Conservation (phyloP, 2,888 invertebrate species). For the Podotricha telesiphe region DNA sequence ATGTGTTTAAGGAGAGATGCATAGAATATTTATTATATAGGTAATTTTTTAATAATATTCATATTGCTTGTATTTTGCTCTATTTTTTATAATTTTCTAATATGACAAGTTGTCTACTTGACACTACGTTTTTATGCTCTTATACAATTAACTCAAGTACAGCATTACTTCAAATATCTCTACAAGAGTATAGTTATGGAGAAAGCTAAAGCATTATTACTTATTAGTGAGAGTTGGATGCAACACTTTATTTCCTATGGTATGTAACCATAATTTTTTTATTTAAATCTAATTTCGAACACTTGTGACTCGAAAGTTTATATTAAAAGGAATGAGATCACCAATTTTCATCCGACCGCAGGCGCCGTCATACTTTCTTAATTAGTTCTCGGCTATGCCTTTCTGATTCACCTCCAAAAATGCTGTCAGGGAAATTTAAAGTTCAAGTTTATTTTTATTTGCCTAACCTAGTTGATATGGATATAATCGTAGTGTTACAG, state of each 20-base stretch:
- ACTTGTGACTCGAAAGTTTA: slow-evolving; percentile 13
- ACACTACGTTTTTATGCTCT: no score
- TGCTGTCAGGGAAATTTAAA: background rate
- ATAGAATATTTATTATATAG: no score
- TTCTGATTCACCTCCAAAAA: slow-evolving; percentile 16
- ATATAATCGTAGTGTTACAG: slow-evolving; percentile 6
- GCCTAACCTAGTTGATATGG: slow-evolving; percentile 30
- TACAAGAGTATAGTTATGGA: slow-evolving; percentile 29
- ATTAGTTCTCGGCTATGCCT: slow-evolving; percentile 45
- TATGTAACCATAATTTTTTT: slow-evolving; percentile 32
- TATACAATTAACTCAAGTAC: background rate
- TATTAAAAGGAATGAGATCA: slow-evolving; percentile 36
- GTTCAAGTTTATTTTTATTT: slow-evolving; percentile 33
- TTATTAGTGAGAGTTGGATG: slow-evolving; percentile 27
- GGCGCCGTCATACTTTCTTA: slow-evolving; percentile 65
- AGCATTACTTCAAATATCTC: background rate
- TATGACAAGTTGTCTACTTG: no score
- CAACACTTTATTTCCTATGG: slow-evolving; percentile 25
- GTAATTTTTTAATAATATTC: no score
- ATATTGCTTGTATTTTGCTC: no score
- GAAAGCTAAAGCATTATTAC: slow-evolving; percentile 38
- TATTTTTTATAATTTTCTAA: no score
- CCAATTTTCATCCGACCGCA: slow-evolving; percentile 32
- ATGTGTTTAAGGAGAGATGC: no score
- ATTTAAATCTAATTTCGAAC: slow-evolving; percentile 25